Percentiles rank a stretch among this genome's conserved stretches.
Evolutionary conservation across 2,888 invertebrate species (phyloP).

Genomic region (Sipunculus nudus): DNA sequence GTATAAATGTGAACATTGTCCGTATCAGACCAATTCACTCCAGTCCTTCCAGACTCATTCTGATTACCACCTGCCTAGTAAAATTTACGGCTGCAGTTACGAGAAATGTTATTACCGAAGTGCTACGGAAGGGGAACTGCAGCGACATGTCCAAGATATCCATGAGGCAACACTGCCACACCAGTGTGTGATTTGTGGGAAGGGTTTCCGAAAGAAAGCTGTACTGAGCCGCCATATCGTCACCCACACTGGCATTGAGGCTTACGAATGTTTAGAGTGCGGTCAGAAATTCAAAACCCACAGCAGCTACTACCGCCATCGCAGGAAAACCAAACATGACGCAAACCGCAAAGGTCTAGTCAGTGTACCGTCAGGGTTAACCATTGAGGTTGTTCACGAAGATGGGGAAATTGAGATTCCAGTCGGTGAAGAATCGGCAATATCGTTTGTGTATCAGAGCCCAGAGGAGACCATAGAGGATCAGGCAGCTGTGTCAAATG

Average conservation of each 20-base stretch:
- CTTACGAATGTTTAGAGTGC: slow-evolving; percentile 32
- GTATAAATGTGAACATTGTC: slow-evolving; percentile 18
- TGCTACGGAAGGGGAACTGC: slow-evolving; percentile 15
- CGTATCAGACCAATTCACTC: slow-evolving; percentile 23
- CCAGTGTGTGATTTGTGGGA: slow-evolving; percentile 32
- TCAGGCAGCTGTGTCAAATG: no score
- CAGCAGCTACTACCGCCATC: slow-evolving; percentile 34
- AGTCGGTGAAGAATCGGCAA: no score
- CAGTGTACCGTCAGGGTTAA: slow-evolving; percentile 28
- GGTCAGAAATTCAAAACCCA: slow-evolving; percentile 22
- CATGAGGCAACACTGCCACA: slow-evolving; percentile 25
- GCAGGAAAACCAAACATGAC: slow-evolving; percentile 31
- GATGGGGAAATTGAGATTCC: no score
- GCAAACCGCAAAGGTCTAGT: slow-evolving; percentile 66
- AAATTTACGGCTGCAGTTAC: slow-evolving; percentile 17
- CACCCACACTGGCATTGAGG: slow-evolving; percentile 28
- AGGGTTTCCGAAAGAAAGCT: slow-evolving; percentile 35
- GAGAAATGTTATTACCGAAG: slow-evolving; percentile 25
- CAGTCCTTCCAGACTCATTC: slow-evolving; percentile 15
- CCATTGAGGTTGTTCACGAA: not conserved
- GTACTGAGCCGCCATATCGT: slow-evolving; percentile 34
- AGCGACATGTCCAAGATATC: slow-evolving; percentile 19
- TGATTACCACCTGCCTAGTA: slow-evolving; percentile 26
- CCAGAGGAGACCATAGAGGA: no score
- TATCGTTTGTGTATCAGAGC: no score